These are phyloP conservation scores for Stichodactyla helianthus DNA, from an alignment of 64 coral and sea anemone genomes.

Conservation along the genomic window DNA sequence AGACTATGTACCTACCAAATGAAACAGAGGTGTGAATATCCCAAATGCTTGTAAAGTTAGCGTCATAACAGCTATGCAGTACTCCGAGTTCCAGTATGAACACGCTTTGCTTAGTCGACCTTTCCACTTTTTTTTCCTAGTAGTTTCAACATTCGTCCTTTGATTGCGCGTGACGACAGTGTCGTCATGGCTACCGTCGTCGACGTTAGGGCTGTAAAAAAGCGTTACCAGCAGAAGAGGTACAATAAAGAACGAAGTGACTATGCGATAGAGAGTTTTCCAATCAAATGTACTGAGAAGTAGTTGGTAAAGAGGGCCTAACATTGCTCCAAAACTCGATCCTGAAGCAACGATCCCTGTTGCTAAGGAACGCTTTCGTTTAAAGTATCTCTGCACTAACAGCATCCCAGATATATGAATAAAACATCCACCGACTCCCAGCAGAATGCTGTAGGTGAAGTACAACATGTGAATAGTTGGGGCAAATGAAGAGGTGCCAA, in stretches of 20 bases:
- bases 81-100: not conserved
- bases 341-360: slow-evolving; percentile 31
- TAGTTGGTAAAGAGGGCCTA: slow-evolving; percentile 43
- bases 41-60: slow-evolving; percentile 11
- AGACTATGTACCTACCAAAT: slow-evolving; percentile 30
- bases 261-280: slow-evolving; percentile 27
- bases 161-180: not conserved
- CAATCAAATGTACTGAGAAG: slow-evolving; percentile 38
- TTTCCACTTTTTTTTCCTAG: not conserved
- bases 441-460: slow-evolving; percentile 37
- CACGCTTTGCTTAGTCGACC: not conserved
- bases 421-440: slow-evolving; percentile 40
- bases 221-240: not conserved
- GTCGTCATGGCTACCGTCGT: not conserved
- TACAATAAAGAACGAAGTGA: not conserved
- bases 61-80: not conserved
- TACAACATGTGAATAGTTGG: slow-evolving; percentile 21
- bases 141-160: not conserved
- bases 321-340: slow-evolving; percentile 20
- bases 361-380: slow-evolving; percentile 39
- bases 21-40: slow-evolving; percentile 19
- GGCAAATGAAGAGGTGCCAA: slow-evolving; percentile 35
- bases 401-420: slow-evolving; percentile 43
- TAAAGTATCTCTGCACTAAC: slow-evolving; percentile 31
- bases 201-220: slow-evolving; percentile 19